Evolutionary conservation across 1,140 invertebrate species (phyloP).

Genomic region (Cydia fagiglandana): DNA sequence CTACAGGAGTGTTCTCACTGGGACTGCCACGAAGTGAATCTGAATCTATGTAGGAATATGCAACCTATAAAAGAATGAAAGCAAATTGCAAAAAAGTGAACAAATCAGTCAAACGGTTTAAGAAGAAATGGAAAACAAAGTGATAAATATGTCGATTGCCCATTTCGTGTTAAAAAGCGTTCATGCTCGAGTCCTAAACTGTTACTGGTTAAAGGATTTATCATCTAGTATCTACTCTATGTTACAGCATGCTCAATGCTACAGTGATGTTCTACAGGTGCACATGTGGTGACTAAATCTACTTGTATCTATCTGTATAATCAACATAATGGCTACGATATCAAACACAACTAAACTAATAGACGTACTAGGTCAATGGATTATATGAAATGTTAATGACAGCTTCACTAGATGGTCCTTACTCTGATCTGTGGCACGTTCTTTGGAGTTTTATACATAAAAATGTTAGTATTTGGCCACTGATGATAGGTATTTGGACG

Average conservation of each 20-base stretch:
- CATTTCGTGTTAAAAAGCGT: slow-evolving; percentile 3
- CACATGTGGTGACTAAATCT: slow-evolving; percentile 1
- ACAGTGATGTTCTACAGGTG: slow-evolving; percentile 5
- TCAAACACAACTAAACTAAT: slow-evolving; percentile 2
- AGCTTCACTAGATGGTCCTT: slow-evolving; percentile 3
- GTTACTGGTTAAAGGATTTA: neutral
- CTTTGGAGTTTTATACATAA: too few relatives aligned
- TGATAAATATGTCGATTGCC: slow-evolving; percentile 6
- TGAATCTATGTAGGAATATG: slow-evolving; percentile 75
- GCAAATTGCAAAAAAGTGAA: slow-evolving; percentile 76
- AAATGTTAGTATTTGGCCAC: too few relatives aligned
- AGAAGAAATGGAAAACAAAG: neutral
- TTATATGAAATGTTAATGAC: too few relatives aligned
- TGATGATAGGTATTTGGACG: too few relatives aligned
- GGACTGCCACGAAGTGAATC: slow-evolving; percentile 65
- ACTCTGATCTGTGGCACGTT: neutral
- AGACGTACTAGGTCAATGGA: neutral
- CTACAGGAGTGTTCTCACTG: slow-evolving; percentile 80
- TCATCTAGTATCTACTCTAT: neutral
- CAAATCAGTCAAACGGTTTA: slow-evolving; percentile 36
- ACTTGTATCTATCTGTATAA: neutral
- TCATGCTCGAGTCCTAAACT: neutral
- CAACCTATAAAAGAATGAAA: slow-evolving; percentile 78
- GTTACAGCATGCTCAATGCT: slow-evolving; percentile 22
- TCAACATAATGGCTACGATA: neutral